A percentile compares a stretch with the other conserved stretches of the same genome.
Evolutionary conservation across 2,888 invertebrate species (phyloP).

Genomic region (Mimumesa dahlbomi): DNA sequence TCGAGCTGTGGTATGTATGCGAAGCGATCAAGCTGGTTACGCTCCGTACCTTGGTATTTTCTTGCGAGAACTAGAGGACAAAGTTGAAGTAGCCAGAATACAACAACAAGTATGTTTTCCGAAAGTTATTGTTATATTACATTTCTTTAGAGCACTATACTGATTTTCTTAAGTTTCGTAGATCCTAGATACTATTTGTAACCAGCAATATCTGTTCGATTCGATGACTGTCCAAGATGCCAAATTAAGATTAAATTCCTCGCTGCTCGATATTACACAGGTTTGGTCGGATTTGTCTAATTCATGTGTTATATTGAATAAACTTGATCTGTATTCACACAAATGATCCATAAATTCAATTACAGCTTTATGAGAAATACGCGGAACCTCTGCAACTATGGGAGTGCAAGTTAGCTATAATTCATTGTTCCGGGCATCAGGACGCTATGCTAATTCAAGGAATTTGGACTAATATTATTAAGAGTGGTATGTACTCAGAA

Average conservation of each 20-base stretch:
- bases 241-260: conserved; percentile 88
- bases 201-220: conserved; percentile 76
- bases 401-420: conserved; percentile 96
- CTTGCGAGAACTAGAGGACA: conserved; percentile 94
- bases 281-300: conserved; percentile 76
- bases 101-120: conserved; percentile 83
- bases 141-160: conserved; percentile 1
- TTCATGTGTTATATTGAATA: not conserved
- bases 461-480: conserved; percentile 94
- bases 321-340: not conserved
- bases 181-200: conserved; percentile 86
- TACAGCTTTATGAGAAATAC: conserved; percentile 92
- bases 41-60: conserved; percentile 89
- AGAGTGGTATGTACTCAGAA: conserved; percentile 75
- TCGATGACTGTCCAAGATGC: conserved; percentile 81
- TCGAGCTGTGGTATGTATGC: conserved; percentile 96
- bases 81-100: conserved; percentile 93
- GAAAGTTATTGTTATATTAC: conserved; percentile 5
- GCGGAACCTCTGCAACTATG: conserved; percentile 94
- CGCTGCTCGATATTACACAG: conserved; percentile 93
- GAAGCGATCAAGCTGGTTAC: conserved; percentile 90
- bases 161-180: conserved; percentile 64
- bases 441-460: conserved; percentile 93
- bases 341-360: conserved; percentile 1
- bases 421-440: conserved; percentile 96